A percentile compares a stretch with the other conserved stretches of the same genome.
Evolutionary conservation across 2,113 vertebrate species (phyloP).

Genomic region (Callithrix jacchus): DNA sequence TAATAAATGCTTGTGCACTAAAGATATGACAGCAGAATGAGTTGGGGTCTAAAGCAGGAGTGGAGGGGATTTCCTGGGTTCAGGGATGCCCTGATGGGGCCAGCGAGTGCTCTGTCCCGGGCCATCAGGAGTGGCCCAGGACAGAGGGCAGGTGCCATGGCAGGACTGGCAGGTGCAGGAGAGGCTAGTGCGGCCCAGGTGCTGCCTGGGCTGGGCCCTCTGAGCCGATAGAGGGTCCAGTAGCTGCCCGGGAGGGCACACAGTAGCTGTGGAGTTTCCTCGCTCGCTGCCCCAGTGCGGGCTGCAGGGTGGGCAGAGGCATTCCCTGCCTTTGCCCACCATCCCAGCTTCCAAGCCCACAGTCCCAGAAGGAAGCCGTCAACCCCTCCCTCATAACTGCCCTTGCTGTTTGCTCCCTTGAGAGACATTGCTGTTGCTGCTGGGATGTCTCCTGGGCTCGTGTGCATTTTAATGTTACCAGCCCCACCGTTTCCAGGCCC

Average conservation of each 20-base stretch:
- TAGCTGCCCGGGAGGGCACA: accelerated
- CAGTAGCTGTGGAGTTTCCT: background rate
- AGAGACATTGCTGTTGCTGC: background rate
- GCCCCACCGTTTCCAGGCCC: background rate
- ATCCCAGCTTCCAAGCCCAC: background rate
- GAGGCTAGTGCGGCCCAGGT: background rate
- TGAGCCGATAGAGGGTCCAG: too few relatives aligned
- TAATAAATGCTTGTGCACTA: background rate
- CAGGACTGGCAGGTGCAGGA: background rate
- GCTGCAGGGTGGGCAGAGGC: background rate
- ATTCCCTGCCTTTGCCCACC: background rate
- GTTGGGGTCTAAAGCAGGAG: background rate
- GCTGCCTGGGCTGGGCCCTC: background rate
- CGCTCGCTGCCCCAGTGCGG: accelerated
- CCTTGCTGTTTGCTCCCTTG: background rate
- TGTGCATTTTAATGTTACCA: background rate
- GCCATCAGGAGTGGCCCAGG: background rate
- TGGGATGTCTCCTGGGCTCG: background rate
- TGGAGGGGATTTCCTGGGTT: background rate
- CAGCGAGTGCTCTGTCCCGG: background rate
- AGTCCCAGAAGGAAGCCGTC: accelerated
- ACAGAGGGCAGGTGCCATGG: background rate
- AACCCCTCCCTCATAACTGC: too few relatives aligned
- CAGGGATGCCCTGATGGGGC: background rate
- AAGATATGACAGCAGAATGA: background rate